Evolutionary conservation across 2,797 vertebrate genomes (phyloP).

Genomic region (Phrynocephalus forsythii): DNA sequence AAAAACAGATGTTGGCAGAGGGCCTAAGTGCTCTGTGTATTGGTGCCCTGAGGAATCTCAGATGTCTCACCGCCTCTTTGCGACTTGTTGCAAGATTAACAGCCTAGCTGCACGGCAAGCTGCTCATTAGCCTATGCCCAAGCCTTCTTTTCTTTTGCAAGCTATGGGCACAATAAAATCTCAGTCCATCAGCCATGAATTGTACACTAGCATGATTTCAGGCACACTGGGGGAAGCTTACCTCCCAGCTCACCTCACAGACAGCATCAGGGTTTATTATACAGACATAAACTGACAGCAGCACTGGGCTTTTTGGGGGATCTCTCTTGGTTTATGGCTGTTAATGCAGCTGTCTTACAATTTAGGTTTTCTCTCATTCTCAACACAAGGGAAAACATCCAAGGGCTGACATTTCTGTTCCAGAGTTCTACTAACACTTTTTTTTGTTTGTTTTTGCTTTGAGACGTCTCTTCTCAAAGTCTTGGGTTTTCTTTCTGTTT

Average conservation of each 20-base stretch:
- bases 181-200: neutral
- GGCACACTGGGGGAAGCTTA: neutral
- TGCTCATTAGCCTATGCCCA: neutral
- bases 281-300: constrained; percentile 24
- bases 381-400: neutral
- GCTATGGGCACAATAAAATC: neutral
- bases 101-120: neutral
- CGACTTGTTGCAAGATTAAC: constrained; percentile 4
- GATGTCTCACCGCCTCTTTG: neutral
- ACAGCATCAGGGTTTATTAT: constrained; percentile 17
- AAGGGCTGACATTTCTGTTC: constrained; percentile 5
- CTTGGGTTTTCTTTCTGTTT: neutral
- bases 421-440: neutral
- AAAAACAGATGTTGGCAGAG: constrained; percentile 4
- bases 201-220: constrained; percentile 17
- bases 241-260: neutral
- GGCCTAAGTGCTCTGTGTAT: constrained; percentile 1
- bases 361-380: constrained; percentile 2
- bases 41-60: neutral
- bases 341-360: neutral
- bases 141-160: neutral
- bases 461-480: neutral
- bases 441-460: neutral
- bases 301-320: neutral
- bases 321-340: neutral